These are phyloP conservation scores for Albula glossodonta DNA, from an alignment of 2,113 vertebrate species.

Conservation along the genomic window DNA sequence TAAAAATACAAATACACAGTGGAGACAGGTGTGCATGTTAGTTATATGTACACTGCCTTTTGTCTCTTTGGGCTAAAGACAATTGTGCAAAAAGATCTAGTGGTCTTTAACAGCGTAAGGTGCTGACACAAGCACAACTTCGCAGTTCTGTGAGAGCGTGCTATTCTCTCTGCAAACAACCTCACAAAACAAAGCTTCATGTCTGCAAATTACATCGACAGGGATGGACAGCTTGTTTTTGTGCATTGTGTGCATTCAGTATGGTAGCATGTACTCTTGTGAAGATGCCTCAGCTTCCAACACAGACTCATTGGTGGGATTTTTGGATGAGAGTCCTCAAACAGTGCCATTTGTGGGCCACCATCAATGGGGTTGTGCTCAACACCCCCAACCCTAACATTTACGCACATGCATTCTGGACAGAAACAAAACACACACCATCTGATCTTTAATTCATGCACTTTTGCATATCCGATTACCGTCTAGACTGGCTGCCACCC, in stretches of 20 bases:
- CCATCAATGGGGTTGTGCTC: not conserved
- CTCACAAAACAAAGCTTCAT: too few species aligned
- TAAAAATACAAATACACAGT: not conserved
- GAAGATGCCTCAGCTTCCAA: not conserved
- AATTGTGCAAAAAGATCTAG: not conserved
- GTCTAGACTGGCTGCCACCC: conserved; percentile 13
- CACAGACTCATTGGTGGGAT: not conserved
- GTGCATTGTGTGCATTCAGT: not conserved
- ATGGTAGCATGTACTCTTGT: not conserved
- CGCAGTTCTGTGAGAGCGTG: not conserved
- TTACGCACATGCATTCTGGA: not conserved
- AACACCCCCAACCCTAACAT: not conserved
- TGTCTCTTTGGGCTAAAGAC: not conserved
- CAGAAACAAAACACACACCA: not conserved
- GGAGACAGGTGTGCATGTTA: not conserved
- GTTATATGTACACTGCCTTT: not conserved
- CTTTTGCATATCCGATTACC: conserved; percentile 39
- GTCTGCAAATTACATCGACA: not conserved
- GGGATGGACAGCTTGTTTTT: not conserved
- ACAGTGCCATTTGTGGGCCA: too few species aligned
- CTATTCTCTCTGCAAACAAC: not conserved
- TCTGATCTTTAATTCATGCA: conserved; percentile 44
- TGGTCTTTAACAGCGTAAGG: not conserved
- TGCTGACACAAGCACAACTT: not conserved
- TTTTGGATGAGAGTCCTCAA: not conserved